Evolutionary conservation across 2,888 invertebrate species (phyloP).

Genomic region (Calliphora vomitoria): DNA sequence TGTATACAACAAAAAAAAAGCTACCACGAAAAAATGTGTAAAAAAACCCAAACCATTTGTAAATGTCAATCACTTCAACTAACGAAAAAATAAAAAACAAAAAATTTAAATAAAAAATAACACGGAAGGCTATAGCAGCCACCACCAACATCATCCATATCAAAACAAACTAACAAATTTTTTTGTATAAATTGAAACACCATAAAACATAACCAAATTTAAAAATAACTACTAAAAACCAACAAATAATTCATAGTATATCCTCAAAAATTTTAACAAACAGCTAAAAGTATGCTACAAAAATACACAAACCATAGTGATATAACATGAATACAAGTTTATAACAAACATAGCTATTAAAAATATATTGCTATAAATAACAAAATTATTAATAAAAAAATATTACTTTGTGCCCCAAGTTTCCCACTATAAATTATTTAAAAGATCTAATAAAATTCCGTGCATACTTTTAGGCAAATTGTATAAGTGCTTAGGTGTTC

Average conservation of each 20-base stretch:
- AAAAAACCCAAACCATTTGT: conserved; percentile 25
- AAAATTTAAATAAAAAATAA: neutral
- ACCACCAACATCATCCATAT: neutral
- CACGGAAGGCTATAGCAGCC: neutral
- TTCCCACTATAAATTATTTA: neutral
- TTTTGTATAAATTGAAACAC: neutral
- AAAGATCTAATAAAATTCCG: neutral
- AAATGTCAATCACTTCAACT: conserved; percentile 4
- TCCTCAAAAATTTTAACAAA: neutral
- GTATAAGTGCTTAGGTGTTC: neutral
- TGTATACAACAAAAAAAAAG: neutral
- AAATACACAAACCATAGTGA: neutral
- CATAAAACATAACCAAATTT: neutral
- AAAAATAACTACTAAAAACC: neutral
- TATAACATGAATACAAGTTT: conserved; percentile 5
- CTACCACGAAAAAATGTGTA: neutral
- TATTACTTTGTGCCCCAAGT: neutral
- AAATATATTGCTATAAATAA: conserved; percentile 3
- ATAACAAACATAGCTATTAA: neutral
- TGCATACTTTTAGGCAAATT: conserved; percentile 53
- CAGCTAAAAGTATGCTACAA: conserved; percentile 40
- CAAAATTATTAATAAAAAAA: conserved; percentile 20
- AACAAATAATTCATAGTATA: neutral
- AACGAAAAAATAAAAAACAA: conserved; percentile 12
- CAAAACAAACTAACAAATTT: neutral